Evolutionary conservation across 2,113 vertebrate genomes (phyloP).

Genomic region (Balaenoptera acutorostrata): DNA sequence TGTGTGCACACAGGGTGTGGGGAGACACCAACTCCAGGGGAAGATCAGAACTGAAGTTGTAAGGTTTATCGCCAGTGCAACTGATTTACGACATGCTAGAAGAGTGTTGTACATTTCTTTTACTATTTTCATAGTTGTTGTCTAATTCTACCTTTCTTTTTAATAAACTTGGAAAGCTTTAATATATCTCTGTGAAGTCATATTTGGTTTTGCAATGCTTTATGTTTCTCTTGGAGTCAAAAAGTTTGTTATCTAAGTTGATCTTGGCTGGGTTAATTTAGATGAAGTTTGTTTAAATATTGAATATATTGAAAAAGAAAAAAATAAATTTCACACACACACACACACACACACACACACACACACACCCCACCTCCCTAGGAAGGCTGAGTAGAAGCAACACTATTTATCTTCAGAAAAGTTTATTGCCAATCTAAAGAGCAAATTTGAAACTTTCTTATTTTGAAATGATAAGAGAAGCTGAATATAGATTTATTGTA

Average conservation of each 20-base stretch:
- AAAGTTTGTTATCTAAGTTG: not conserved
- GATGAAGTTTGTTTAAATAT: not conserved
- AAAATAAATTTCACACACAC: not conserved
- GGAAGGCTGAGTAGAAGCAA: not conserved
- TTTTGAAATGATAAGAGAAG: not conserved
- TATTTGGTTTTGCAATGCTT: not conserved
- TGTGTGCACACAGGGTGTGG: fast-evolving
- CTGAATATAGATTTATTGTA: not conserved
- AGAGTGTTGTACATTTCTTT: not conserved
- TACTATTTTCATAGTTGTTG: not conserved
- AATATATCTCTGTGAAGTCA: not conserved
- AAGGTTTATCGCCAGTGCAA: not conserved
- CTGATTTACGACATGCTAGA: not conserved
- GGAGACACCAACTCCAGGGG: not conserved
- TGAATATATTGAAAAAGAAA: not conserved
- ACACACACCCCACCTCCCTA: too few species aligned
- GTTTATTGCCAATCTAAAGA: not conserved
- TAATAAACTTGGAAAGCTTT: not conserved
- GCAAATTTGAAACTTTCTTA: not conserved
- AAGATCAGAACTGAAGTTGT: not conserved
- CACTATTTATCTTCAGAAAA: not conserved
- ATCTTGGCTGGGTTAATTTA: not conserved
- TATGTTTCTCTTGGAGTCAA: not conserved
- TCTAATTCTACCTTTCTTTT: not conserved
- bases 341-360: too few species aligned